phyloP scores from a whole-genome alignment of 1,140 invertebrate genomes.

The Pectinophora gossypiella region DNA sequence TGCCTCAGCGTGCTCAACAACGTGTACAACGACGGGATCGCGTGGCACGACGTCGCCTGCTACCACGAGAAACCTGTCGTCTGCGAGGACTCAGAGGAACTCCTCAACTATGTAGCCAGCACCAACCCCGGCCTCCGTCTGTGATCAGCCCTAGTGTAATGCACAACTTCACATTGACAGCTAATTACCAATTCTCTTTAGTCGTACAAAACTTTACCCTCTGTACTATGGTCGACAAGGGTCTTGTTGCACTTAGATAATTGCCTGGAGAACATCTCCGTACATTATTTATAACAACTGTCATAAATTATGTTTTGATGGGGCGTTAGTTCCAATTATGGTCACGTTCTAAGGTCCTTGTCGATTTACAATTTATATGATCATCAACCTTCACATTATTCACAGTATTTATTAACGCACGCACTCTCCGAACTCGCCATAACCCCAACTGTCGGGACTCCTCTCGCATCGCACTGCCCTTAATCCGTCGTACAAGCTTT shows the following conservation, averaged over 20 bases:
- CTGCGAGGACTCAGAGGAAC: conserved; percentile 91
- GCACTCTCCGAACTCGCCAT: conserved; percentile 6
- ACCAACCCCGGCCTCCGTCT: conserved; percentile 88
- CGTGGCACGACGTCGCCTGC: conserved; percentile 94
- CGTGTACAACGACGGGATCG: conserved; percentile 93
- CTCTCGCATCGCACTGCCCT: conserved; percentile 33
- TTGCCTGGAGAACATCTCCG: no score
- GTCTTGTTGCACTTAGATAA: no score
- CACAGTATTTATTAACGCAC: conserved; percentile 4
- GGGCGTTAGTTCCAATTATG: no score
- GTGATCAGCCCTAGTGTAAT: no score
- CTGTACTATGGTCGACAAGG: no score
- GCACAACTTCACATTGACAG: neutral
- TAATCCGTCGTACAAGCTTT: conserved; percentile 48
- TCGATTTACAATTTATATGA: no score
- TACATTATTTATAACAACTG: no score
- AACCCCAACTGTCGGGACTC: conserved; percentile 12
- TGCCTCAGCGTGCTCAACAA: conserved; percentile 92
- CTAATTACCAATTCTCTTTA: neutral
- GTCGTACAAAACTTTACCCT: no score
- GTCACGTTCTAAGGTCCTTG: no score
- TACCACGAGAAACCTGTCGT: conserved; percentile 94
- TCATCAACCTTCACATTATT: no score
- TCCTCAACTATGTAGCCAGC: conserved; percentile 87
- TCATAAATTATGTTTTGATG: no score